Evolutionary conservation across 2,797 vertebrate genomes (phyloP), one percentile per base, ranked within the genome.

Genomic region (Enteromius argenteus): DNA sequence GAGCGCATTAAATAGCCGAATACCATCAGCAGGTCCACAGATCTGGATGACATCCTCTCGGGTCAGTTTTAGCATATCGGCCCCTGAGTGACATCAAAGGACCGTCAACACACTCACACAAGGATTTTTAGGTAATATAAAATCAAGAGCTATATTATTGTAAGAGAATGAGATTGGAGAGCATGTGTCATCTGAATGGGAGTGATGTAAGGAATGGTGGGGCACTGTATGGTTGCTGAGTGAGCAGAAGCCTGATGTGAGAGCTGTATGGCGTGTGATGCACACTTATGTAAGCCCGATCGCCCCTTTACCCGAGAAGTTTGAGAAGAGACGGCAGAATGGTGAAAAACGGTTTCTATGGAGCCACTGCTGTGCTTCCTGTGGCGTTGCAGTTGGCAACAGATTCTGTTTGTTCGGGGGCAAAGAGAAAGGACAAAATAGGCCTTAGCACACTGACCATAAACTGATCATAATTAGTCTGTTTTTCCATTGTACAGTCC

Each of bases 1-100:
- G 21, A 99, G 93, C 0, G 97, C 96, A 74, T 99, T 99, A 91
- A 98, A 99, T 86, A 99, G 97, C 89, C 98, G 91, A 87, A 99
- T 99, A 66, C 98, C 98, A 42, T 99, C 98, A 2, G 98, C 97
- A 7, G 98, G 97, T 39, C 98, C 98, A 49, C 98, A 99, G 92
- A 99, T 99, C 92, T 99, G 98, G 91, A 99, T 98, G 46, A 99
- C 96, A 3, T 99, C 98, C 85, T 99, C 98, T 75, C 98, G 95
- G 27, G 97, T 98, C 88, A 99, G 93, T 93, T 99, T 99, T 92
- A 99, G 87, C 90, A 99, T 92, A 87, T 99, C 98, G 19, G 96
- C 94, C 35, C 98, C 98, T 99, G 87, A 73, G 17, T 35, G 17
- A 86, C 72, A 10, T 35, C 42, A 64, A 13, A 85, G 8, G 46